A percentile compares a stretch with the other conserved stretches of the same genome.
These are phyloP conservation scores for Leptinotarsa rubiginosa DNA, from an alignment of 2,888 invertebrate species.

Conservation along the genomic window DNA sequence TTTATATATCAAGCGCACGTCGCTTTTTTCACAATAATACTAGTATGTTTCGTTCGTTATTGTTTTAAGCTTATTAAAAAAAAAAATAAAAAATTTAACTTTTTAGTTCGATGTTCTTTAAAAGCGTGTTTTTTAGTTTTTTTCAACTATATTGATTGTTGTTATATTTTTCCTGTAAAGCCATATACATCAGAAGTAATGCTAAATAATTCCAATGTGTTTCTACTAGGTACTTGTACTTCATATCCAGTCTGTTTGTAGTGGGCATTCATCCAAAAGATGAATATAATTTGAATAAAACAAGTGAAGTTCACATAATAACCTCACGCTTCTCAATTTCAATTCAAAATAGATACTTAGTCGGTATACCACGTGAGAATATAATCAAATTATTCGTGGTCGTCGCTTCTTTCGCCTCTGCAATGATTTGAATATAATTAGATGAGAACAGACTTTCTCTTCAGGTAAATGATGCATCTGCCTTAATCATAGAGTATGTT, in stretches of 20 bases:
- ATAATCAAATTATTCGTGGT: conserved; percentile 5
- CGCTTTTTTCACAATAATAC: too few species aligned
- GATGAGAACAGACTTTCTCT: conserved; percentile 12
- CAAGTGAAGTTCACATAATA: neutral
- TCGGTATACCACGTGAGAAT: conserved; percentile 5
- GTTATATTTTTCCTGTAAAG: too few species aligned
- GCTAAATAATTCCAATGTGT: too few species aligned
- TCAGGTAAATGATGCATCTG: neutral
- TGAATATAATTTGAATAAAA: conserved; percentile 12
- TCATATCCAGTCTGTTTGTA: neutral
- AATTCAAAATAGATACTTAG: neutral
- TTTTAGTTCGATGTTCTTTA: too few species aligned
- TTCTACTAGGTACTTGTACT: neutral
- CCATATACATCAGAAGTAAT: too few species aligned
- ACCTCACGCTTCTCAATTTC: conserved; percentile 1
- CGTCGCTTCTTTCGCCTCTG: neutral
- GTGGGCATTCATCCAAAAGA: neutral
- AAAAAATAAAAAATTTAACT: too few species aligned
- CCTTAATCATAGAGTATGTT: conserved; percentile 2
- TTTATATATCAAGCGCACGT: too few species aligned
- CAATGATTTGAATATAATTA: conserved; percentile 12
- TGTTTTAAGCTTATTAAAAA: too few species aligned
- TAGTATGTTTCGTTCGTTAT: too few species aligned
- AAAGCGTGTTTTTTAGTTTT: too few species aligned
- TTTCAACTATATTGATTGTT: too few species aligned